Conservation (phyloP, 2,888 invertebrate species). For the Chrysolina oricalcia region DNA sequence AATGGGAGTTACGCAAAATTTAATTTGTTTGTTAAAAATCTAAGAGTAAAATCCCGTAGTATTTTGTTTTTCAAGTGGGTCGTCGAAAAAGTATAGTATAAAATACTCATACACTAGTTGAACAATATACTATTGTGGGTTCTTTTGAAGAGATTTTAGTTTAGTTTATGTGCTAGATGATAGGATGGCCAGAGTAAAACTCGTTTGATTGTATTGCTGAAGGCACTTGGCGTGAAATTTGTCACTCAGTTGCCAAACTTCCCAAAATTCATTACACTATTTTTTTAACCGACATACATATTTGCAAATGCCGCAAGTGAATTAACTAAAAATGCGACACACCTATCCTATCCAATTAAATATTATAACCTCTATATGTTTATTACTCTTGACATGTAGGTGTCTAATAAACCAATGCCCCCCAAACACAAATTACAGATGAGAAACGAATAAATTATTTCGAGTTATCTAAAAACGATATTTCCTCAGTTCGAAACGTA, state of each 20-base stretch:
- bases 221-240: no score
- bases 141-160: no score
- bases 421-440: constrained; percentile 23
- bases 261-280: background rate
- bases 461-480: constrained; percentile 31
- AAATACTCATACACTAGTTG: no score
- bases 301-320: background rate
- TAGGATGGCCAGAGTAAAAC: no score
- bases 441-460: constrained; percentile 19
- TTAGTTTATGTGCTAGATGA: no score
- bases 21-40: no score
- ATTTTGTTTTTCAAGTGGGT: no score
- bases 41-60: no score
- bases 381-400: constrained; percentile 13
- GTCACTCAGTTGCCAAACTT: background rate
- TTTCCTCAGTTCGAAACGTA: constrained; percentile 20
- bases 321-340: background rate
- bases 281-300: background rate
- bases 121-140: no score
- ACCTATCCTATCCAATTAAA: constrained; percentile 21
- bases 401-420: constrained; percentile 21
- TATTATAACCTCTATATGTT: constrained; percentile 7
- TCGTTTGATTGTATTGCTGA: no score
- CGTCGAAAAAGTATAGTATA: no score
- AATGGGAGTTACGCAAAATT: no score